These are phyloP conservation scores for Lacerta bilineata DNA, from an alignment of 2,797 vertebrate species.

Conservation along the genomic window DNA sequence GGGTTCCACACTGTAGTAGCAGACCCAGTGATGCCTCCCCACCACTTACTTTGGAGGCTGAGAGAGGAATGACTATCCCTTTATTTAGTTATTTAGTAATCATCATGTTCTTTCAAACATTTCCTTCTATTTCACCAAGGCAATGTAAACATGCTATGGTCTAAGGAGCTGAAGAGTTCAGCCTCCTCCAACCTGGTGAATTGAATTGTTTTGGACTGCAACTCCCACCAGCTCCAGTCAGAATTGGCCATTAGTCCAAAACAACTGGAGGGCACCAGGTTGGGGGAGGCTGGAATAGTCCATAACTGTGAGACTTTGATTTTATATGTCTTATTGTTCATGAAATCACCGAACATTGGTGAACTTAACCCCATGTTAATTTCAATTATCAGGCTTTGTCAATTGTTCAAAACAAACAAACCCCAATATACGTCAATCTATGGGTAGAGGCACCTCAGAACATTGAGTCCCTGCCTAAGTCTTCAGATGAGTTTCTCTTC, in stretches of 20 bases:
- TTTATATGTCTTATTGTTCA: background rate
- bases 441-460: slow-evolving; percentile 1
- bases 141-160: background rate
- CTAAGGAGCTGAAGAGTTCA: background rate
- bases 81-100: background rate
- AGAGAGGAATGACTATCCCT: background rate
- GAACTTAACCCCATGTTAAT: background rate
- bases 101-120: background rate
- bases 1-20: no score
- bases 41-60: no score
- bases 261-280: no score
- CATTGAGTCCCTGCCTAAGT: slow-evolving; percentile 1
- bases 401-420: background rate
- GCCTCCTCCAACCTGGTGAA: no score
- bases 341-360: background rate
- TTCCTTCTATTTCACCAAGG: background rate
- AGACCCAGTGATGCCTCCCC: no score
- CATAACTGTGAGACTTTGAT: background rate
- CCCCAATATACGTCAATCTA: background rate
- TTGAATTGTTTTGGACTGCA: no score
- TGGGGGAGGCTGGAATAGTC: background rate
- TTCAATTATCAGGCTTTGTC: slow-evolving; percentile 1
- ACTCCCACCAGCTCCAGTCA: no score
- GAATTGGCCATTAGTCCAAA: no score
- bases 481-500: background rate